These are phyloP conservation scores for Cepaea hortensis DNA, from an alignment of 2,888 invertebrate species.

Conservation along the genomic window DNA sequence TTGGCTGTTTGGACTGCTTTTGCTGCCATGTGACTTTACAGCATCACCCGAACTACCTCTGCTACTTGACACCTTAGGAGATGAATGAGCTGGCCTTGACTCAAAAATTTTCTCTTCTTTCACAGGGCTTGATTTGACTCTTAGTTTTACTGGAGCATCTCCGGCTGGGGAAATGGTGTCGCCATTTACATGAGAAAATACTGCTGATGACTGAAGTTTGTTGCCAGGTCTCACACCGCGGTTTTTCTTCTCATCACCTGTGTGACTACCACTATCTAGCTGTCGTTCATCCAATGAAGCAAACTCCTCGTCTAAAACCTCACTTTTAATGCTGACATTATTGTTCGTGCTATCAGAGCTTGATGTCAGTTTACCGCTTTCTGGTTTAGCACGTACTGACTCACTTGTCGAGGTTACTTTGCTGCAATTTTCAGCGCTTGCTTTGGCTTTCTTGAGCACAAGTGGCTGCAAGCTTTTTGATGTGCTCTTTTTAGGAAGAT, in stretches of 20 bases:
- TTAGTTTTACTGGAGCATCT: conserved; percentile 34
- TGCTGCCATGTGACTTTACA: not conserved
- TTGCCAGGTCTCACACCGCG: not conserved
- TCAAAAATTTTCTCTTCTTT: not conserved
- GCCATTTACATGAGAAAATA: conserved; percentile 6
- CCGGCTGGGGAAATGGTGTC: conserved; percentile 43
- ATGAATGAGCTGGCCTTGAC: not conserved
- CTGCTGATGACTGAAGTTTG: not conserved
- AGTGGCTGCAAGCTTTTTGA: not conserved
- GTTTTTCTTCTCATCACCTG: not conserved
- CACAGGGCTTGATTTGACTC: not conserved
- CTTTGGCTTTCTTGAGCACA: conserved; percentile 5
- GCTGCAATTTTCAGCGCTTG: not conserved
- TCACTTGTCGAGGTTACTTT: conserved; percentile 16
- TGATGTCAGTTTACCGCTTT: not conserved
- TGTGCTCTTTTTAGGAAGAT: conserved; percentile 4
- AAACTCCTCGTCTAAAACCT: not conserved
- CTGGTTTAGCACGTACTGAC: not conserved
- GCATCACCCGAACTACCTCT: not conserved
- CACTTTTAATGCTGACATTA: conserved; percentile 19
- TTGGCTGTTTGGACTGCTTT: not conserved
- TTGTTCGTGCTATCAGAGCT: conserved; percentile 20
- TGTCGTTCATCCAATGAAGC: not conserved
- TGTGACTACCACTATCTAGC: not conserved
- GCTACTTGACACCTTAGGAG: not conserved